Evolutionary conservation across 1,140 invertebrate genomes (phyloP), one percentile per base, ranked within the genome.

Genomic region (Trichonephila inaurata): DNA sequence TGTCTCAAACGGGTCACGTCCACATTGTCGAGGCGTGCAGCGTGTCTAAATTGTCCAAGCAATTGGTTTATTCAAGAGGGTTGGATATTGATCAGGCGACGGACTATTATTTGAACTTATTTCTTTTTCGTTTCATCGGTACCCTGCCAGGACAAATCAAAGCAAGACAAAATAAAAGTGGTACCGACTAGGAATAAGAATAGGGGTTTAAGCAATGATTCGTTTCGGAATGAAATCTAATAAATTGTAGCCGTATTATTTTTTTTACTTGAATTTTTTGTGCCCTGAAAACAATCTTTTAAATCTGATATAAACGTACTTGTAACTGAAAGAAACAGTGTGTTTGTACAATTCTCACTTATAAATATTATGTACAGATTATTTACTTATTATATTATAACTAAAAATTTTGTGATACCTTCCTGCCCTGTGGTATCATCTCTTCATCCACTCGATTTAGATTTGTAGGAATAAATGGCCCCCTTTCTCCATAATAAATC

Each of bases 41-140:
- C 58, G 88, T 89, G 88, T 89, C 88, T 61, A 89, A 89, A 89
- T 66, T 89, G 88, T 89, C 88, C 88, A 69, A 16, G n/a, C 88
- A 62, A 89, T 28, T 21, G 88, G 66, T 66, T 89, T 89, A 89
- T 89, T 66, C 44, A 24, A 3, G 51, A 77, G 88, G 58, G 58
- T 77, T 77, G 88, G 66, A 89, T 66, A 89, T 89, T 89, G 88
- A 89, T 89, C 88, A 44, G 66, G 44, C 28, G 66, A 66, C n/a
- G 64, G 66, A 24, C 66, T 21, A 77, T 89, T 89, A 66, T 89
- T 89, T 28, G 64, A 51, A 40, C 33, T 40, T 51, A 10, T 51
- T 51, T 24, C 6, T 33, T 5, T 77, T 77, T 28, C 28, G 28
- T 77, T 28, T 77, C 33, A 33, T 72, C 3, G 24, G 8, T 44